A percentile compares a stretch with the other conserved stretches of the same genome.
Evolutionary conservation across 2,888 invertebrate genomes (phyloP).

Genomic region (Tridacna gigas): DNA sequence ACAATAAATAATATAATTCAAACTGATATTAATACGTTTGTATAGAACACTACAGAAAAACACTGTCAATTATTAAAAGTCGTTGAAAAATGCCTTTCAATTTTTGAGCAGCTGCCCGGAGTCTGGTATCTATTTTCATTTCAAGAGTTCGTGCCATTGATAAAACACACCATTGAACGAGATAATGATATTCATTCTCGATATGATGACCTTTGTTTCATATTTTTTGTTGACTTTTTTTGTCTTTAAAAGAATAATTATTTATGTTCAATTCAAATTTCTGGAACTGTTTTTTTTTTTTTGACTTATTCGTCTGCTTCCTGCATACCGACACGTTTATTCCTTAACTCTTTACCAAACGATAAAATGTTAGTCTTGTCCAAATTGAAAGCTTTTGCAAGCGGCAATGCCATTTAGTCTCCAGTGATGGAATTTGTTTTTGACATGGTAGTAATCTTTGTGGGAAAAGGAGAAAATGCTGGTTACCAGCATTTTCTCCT

Average conservation of each 20-base stretch:
- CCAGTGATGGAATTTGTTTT: too few species aligned
- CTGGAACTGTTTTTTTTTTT: background rate
- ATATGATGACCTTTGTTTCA: conserved; percentile 31
- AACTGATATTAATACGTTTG: conserved; percentile 63
- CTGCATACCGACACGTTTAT: too few species aligned
- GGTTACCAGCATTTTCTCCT: too few species aligned
- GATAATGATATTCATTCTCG: conserved; percentile 28
- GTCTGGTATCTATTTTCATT: conserved; percentile 27
- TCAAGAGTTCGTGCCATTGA: conserved; percentile 27
- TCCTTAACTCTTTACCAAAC: too few species aligned
- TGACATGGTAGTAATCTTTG: too few species aligned
- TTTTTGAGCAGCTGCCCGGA: conserved; percentile 54
- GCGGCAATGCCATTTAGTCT: too few species aligned
- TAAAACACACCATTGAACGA: conserved; percentile 20
- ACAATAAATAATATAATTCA: conserved; percentile 64
- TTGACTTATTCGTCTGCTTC: too few species aligned
- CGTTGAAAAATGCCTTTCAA: conserved; percentile 51
- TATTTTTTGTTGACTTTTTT: background rate
- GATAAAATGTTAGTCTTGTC: too few species aligned
- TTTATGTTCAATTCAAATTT: conserved; percentile 2
- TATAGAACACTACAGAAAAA: conserved; percentile 44
- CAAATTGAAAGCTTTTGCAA: too few species aligned
- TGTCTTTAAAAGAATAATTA: conserved; percentile 20
- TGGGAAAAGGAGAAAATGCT: too few species aligned
- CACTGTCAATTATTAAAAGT: conserved; percentile 54